These are phyloP conservation scores for Xenopus laevis DNA, from an alignment of 2,113 vertebrate species.

Conservation along the genomic window DNA sequence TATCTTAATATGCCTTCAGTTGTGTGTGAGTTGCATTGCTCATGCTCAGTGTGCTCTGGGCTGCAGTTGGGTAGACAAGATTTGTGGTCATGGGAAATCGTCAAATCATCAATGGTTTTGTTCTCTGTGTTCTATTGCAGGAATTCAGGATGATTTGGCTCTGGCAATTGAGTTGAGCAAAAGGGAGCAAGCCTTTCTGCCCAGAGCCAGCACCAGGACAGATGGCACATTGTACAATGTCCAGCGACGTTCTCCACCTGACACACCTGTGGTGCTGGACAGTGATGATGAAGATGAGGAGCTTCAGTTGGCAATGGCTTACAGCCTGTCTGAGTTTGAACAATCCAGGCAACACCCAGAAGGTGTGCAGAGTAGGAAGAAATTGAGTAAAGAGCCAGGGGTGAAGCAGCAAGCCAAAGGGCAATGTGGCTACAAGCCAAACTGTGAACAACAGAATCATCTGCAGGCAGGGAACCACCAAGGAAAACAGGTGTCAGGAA, in stretches of 20 bases:
- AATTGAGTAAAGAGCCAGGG: slow-evolving; percentile 10
- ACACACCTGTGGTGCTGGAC: slow-evolving; percentile 61
- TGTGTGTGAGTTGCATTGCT: no score
- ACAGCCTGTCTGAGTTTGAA: slow-evolving; percentile 94
- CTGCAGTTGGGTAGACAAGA: no score
- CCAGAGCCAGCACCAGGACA: slow-evolving; percentile 26
- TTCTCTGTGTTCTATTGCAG: slow-evolving; percentile 54
- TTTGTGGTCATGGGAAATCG: no score
- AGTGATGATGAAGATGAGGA: slow-evolving; percentile 82
- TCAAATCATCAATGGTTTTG: background rate
- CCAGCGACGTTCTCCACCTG: slow-evolving; percentile 63
- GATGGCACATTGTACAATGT: slow-evolving; percentile 39
- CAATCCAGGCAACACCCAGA: slow-evolving; percentile 70
- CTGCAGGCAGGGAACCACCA: slow-evolving; percentile 14
- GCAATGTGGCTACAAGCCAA: no score
- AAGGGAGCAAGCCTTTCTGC: slow-evolving; percentile 69
- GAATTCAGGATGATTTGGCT: slow-evolving; percentile 85
- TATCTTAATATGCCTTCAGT: no score
- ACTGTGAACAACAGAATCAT: background rate
- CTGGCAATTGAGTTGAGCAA: slow-evolving; percentile 88
- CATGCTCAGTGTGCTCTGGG: no score
- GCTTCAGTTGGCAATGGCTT: slow-evolving; percentile 93
- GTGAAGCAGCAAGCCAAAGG: background rate
- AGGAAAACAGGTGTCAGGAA: background rate
- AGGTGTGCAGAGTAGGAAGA: slow-evolving; percentile 60